Conservation (phyloP, 2,888 invertebrate genomes). For the Epirrita christyi region DNA sequence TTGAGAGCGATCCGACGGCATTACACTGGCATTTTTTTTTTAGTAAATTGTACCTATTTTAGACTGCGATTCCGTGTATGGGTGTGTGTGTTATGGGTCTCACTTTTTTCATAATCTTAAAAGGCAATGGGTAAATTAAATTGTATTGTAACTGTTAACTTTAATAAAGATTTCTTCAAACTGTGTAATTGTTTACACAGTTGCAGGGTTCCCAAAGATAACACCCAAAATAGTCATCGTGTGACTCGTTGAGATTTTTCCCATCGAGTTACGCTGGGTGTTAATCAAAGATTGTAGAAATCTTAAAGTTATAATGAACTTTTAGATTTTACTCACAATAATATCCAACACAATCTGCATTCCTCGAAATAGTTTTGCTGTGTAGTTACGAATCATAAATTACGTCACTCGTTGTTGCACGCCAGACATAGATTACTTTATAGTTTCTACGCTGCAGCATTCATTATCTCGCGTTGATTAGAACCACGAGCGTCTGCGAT, state of each 20-base stretch:
- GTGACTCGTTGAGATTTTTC: too few species aligned
- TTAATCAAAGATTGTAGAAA: too few species aligned
- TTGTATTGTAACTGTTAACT: too few species aligned
- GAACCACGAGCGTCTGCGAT: conserved; percentile 32
- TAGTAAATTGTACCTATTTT: neutral
- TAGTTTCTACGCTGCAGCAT: conserved; percentile 22
- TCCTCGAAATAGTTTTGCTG: neutral
- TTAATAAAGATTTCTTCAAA: too few species aligned
- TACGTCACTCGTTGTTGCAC: conserved; percentile 18
- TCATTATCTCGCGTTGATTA: conserved; percentile 43
- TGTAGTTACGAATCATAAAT: conserved; percentile 19
- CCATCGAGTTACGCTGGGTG: too few species aligned
- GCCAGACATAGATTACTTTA: conserved; percentile 11
- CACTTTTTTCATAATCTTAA: too few species aligned
- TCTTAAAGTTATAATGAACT: too few species aligned
- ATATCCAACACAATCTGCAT: neutral
- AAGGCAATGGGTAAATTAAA: too few species aligned
- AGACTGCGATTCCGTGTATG: neutral
- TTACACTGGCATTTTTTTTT: neutral
- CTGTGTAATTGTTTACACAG: too few species aligned
- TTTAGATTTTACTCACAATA: neutral
- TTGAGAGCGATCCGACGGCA: neutral
- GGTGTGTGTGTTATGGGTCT: neutral
- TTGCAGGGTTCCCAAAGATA: too few species aligned
- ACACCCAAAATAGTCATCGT: too few species aligned